These are phyloP conservation scores for Eupithecia vulgata DNA, from an alignment of 2,888 invertebrate species.

Conservation along the genomic window DNA sequence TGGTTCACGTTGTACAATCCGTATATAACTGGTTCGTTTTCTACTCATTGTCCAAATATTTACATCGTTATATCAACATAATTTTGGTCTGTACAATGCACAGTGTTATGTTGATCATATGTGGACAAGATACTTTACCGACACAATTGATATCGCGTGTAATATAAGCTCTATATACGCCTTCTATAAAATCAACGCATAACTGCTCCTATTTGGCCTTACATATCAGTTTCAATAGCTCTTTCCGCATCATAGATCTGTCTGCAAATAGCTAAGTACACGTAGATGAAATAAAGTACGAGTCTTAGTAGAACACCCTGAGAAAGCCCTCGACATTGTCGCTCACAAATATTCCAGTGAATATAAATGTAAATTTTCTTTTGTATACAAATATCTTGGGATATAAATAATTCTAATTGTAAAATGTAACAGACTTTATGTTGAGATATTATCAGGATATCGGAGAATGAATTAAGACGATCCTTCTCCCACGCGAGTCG, in stretches of 20 bases:
- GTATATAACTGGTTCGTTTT: slow-evolving; percentile 1
- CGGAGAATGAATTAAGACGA: slow-evolving; percentile 45
- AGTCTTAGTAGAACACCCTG: slow-evolving; percentile 30
- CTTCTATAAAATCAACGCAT: slow-evolving; percentile 29
- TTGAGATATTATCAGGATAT: slow-evolving; percentile 42
- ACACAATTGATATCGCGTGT: slow-evolving; percentile 23
- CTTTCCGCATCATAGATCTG: slow-evolving; percentile 38
- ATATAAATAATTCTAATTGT: slow-evolving; percentile 42
- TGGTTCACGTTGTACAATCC: slow-evolving; percentile 10
- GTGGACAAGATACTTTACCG: slow-evolving; percentile 9
- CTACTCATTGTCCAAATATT: slow-evolving; percentile 11
- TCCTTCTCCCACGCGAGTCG: slow-evolving; percentile 47
- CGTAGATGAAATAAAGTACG: slow-evolving; percentile 28
- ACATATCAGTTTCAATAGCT: slow-evolving; percentile 35
- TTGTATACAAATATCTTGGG: slow-evolving; percentile 33
- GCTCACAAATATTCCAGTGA: slow-evolving; percentile 23
- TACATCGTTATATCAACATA: slow-evolving; percentile 2
- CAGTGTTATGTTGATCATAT: slow-evolving; percentile 18
- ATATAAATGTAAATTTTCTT: slow-evolving; percentile 35
- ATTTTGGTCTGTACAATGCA: not conserved
- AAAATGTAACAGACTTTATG: slow-evolving; percentile 41
- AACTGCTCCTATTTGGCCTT: slow-evolving; percentile 34
- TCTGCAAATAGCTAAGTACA: slow-evolving; percentile 13
- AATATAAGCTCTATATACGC: slow-evolving; percentile 29
- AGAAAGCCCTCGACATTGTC: slow-evolving; percentile 23